Percentiles rank a stretch among this genome's conserved stretches.
Evolutionary conservation across 2,113 vertebrate species (phyloP).

Genomic region (Erpornis zantholeuca): DNA sequence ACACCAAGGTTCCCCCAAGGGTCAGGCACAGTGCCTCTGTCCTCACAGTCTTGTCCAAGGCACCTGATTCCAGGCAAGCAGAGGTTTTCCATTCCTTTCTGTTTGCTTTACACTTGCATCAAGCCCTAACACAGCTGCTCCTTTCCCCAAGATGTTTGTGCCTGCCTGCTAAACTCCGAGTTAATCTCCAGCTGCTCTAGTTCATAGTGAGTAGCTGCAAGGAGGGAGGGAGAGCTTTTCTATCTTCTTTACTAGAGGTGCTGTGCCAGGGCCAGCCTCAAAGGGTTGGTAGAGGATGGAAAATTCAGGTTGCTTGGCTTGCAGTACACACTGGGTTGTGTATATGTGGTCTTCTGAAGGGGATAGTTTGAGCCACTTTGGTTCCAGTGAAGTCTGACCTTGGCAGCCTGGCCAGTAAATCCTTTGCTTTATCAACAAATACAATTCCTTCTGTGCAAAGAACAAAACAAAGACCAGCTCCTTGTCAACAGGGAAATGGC

Average conservation of each 20-base stretch:
- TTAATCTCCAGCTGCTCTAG: not conserved
- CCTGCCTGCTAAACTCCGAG: not conserved
- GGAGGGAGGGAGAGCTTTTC: not conserved
- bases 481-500: not conserved
- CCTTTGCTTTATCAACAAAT: not conserved
- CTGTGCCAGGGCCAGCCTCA: not conserved
- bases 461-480: not conserved
- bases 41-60: not conserved
- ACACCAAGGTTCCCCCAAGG: accelerated
- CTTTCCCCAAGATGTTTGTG: not conserved
- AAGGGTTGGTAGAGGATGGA: not conserved
- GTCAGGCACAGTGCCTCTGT: not conserved
- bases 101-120: not conserved
- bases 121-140: not conserved
- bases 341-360: not conserved
- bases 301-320: not conserved
- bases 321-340: not conserved
- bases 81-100: not conserved
- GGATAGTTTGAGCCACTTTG: not conserved
- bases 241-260: not conserved
- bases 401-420: not conserved
- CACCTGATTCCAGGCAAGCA: accelerated
- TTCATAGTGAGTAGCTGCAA: not conserved
- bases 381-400: not conserved
- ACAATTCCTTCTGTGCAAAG: not conserved